Percentiles rank a stretch among this genome's conserved stretches.
Evolutionary conservation across 1,140 invertebrate genomes (phyloP).

Genomic region (Olivierus martensii): DNA sequence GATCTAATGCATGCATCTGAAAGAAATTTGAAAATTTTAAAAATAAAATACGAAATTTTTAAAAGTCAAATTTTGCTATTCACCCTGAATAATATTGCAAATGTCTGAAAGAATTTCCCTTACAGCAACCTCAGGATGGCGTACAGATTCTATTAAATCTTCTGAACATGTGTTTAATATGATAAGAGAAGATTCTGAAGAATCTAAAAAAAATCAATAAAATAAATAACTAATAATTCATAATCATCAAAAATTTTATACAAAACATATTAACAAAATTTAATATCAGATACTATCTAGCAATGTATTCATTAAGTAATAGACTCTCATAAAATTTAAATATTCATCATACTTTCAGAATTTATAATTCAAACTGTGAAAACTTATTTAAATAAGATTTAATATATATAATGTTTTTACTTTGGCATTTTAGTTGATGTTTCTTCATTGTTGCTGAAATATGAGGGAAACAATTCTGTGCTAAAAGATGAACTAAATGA

Average conservation of each 20-base stretch:
- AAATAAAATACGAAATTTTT: not conserved
- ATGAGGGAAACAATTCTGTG: slow-evolving; percentile 12
- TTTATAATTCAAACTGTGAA: too few relatives aligned
- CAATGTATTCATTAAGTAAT: too few relatives aligned
- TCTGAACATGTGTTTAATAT: slow-evolving; percentile 7
- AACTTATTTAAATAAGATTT: too few relatives aligned
- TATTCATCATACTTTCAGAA: too few relatives aligned
- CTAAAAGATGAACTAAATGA: slow-evolving; percentile 10
- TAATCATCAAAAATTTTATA: too few relatives aligned
- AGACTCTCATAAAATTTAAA: too few relatives aligned
- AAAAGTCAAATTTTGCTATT: not conserved
- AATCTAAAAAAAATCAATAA: too few relatives aligned
- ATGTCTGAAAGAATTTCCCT: slow-evolving; percentile 7
- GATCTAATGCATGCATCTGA: slow-evolving; percentile 3
- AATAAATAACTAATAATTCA: too few relatives aligned
- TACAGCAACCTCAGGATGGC: slow-evolving; percentile 7
- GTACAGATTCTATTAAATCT: not conserved
- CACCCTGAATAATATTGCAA: slow-evolving; percentile 7
- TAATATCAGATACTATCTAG: too few relatives aligned
- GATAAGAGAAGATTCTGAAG: slow-evolving; percentile 2
- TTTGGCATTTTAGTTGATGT: not conserved
- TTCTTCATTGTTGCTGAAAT: not conserved
- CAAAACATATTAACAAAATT: too few relatives aligned
- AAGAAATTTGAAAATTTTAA: not conserved
- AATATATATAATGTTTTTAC: not conserved